Conservation (phyloP, 2,888 invertebrate genomes). For the Mechanitis messenoides region DNA sequence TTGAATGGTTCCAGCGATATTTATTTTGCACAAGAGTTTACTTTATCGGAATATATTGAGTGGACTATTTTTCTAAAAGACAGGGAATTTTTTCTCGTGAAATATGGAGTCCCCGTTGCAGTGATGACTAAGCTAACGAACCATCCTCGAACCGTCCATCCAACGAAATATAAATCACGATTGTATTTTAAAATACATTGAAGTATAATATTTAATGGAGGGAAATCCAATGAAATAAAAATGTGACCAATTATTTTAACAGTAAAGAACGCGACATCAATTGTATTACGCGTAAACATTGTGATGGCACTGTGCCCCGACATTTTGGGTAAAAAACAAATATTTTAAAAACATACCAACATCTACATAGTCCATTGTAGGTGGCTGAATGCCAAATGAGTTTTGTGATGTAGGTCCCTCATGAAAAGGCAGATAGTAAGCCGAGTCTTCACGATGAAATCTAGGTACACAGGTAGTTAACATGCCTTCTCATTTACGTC, state of each 20-base stretch:
- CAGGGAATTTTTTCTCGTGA: neutral
- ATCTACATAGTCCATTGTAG: slow-evolving; percentile 63
- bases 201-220: slow-evolving; percentile 30
- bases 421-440: slow-evolving; percentile 58
- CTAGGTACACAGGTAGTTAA: slow-evolving; percentile 40
- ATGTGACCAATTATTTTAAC: slow-evolving; percentile 1
- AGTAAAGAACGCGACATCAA: slow-evolving; percentile 3
- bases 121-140: slow-evolving; percentile 61
- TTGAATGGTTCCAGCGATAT: too few relatives aligned
- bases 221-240: slow-evolving; percentile 8
- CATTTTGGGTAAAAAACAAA: slow-evolving; percentile 44
- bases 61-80: too few relatives aligned
- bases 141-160: slow-evolving; percentile 53
- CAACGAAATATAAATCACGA: slow-evolving; percentile 58
- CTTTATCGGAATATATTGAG: too few relatives aligned
- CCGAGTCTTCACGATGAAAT: slow-evolving; percentile 49
- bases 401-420: slow-evolving; percentile 56
- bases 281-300: slow-evolving; percentile 35
- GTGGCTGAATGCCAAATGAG: slow-evolving; percentile 76
- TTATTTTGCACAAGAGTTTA: too few relatives aligned
- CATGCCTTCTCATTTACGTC: slow-evolving; percentile 31
- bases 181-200: slow-evolving; percentile 39
- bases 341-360: slow-evolving; percentile 64
- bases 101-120: slow-evolving; percentile 40
- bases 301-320: slow-evolving; percentile 52